Base-by-base conservation (phyloP, 30 jellyfish, hydroid and myxozoan genomes). In the Aurelia aurita complex sp. Pacific region DNA sequence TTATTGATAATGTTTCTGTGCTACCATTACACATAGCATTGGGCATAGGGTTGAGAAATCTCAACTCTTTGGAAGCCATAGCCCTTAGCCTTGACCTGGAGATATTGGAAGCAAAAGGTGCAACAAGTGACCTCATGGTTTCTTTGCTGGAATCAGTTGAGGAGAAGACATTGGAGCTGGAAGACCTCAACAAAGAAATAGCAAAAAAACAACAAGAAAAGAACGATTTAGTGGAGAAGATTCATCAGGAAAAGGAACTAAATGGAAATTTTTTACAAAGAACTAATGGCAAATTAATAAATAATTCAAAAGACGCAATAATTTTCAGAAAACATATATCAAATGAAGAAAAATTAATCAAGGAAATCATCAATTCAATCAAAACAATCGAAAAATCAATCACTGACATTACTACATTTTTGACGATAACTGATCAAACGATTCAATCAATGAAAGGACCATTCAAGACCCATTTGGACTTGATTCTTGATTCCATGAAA, bases 241-340 rank as follows among this genome's bases (percentile, higher is more conserved):
- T 23, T 23, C 29, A 23, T 23, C 29, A 23, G 29, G 29, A 23
- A 23, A 23, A 23, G 29, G 29, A 23, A 23, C 29, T 23, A 23
- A 23, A 23, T 23, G 29, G 29, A 23, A 23, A 23, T 23, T 23
- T 23, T n/a, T 23, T 23, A 59, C 68, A 59, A 17, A 8, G 69
- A 8, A 61, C 69, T 11, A 10, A 61, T 61, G 69, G 69, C 32
- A 61, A 61, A 13, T 61, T 5, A 3, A 1, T 6, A 61, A 61
- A 1, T 61, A 67, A 2, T 15, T 67, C 77, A 1, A 67, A n/a
- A 2, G 77, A 67, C 1, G 55, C 77, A 67, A 33, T 67, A 6
- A 67, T 2, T 67, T 67, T 38, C 18, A 67, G 77, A 67, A 67
- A 23, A 67, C 52, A n/a, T 4, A 19, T 67, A 67, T 67, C 77